Conservation (phyloP, 1,140 invertebrate species). For the Elymnias hypermnestra region DNA sequence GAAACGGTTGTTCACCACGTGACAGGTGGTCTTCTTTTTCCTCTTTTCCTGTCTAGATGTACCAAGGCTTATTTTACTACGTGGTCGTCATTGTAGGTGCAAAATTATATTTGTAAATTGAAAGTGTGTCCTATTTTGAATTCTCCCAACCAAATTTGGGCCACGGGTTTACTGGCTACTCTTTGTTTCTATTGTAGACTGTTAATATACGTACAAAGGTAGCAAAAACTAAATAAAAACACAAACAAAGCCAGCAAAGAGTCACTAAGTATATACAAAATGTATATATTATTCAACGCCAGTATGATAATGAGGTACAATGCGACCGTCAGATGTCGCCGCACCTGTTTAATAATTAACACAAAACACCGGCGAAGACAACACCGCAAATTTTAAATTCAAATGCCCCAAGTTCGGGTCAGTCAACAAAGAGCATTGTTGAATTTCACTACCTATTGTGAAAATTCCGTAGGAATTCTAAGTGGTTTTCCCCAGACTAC, state of each 20-base stretch:
- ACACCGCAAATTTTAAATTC: slow-evolving; percentile 58
- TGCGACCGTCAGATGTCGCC: slow-evolving; percentile 39
- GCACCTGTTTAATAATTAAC: slow-evolving; percentile 54
- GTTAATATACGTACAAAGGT: no score
- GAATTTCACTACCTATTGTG: slow-evolving; percentile 16
- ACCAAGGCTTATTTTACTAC: no score
- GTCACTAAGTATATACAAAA: neutral
- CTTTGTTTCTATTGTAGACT: no score
- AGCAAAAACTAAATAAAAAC: no score
- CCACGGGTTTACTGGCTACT: no score
- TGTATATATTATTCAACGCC: slow-evolving; percentile 9
- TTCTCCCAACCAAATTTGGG: no score
- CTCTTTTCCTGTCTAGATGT: no score
- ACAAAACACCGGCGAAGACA: slow-evolving; percentile 33
- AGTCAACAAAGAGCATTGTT: slow-evolving; percentile 23
- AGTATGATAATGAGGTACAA: slow-evolving; percentile 23
- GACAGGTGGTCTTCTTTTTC: no score
- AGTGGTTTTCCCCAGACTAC: slow-evolving; percentile 22
- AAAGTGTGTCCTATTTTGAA: no score
- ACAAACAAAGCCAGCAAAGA: neutral
- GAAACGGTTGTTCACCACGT: no score
- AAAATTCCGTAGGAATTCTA: slow-evolving; percentile 14
- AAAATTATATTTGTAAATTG: no score
- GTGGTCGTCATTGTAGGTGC: no score
- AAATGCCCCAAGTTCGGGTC: slow-evolving; percentile 43